Conservation (phyloP, 2,797 vertebrate genomes). For the Prionace glauca region DNA sequence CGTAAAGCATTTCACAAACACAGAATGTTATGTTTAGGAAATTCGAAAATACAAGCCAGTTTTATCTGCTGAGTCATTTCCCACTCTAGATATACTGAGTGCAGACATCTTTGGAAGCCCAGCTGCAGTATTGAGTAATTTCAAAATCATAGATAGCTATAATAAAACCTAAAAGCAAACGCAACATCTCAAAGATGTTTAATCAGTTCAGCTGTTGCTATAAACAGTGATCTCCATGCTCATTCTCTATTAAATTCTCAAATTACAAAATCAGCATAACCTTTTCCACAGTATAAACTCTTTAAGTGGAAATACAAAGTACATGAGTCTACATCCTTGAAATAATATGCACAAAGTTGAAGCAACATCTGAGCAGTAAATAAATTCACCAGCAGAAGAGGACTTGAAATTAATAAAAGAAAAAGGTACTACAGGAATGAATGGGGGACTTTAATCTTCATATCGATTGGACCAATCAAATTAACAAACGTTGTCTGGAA, state of each 20-base stretch:
- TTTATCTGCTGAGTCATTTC: not conserved
- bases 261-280: no score
- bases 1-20: not conserved
- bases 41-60: not conserved
- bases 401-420: not conserved
- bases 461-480: not conserved
- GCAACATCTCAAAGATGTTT: not conserved
- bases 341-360: not conserved
- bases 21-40: not conserved
- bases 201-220: not conserved
- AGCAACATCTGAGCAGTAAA: not conserved
- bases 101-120: not conserved
- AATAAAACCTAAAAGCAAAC: not conserved
- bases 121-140: not conserved
- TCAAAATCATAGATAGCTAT: not conserved
- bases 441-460: not conserved
- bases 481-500: not conserved
- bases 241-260: no score
- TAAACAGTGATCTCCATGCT: not conserved
- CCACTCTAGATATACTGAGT: not conserved
- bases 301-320: not conserved
- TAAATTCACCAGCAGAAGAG: not conserved
- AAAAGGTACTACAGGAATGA: not conserved
- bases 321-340: not conserved
- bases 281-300: no score